Percentiles rank a stretch among this genome's conserved stretches.
phyloP scores from a whole-genome alignment of 2,113 vertebrate species.

The Halichoeres trimaculatus region DNA sequence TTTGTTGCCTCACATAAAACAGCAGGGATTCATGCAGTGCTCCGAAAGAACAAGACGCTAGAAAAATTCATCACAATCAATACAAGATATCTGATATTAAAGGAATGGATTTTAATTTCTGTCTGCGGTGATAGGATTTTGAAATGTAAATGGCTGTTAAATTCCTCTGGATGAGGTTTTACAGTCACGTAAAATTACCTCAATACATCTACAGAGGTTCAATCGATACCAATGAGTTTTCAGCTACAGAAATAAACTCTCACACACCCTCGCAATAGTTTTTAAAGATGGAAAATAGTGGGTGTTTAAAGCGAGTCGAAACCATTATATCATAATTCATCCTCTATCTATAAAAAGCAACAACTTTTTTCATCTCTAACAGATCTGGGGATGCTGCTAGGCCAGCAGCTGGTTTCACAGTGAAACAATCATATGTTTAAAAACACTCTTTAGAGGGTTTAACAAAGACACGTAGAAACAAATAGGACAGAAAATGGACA shows the following conservation, averaged over 20 bases:
- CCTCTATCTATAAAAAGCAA: slow-evolving; percentile 21
- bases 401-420: slow-evolving; percentile 18
- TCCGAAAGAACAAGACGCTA: slow-evolving; percentile 33
- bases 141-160: not conserved
- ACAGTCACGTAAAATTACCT: slow-evolving; percentile 15
- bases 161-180: slow-evolving; percentile 26
- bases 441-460: slow-evolving; percentile 5
- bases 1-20: slow-evolving; percentile 51
- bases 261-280: slow-evolving; percentile 1
- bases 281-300: slow-evolving; percentile 10
- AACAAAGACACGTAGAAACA: not conserved
- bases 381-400: slow-evolving; percentile 10
- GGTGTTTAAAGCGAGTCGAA: not conserved
- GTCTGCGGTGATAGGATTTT: not conserved
- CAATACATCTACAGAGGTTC: slow-evolving; percentile 26
- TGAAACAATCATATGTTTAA: slow-evolving; percentile 23
- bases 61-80: slow-evolving; percentile 28
- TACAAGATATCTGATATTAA: slow-evolving; percentile 23
- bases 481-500: too few species aligned
- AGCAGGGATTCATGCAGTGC: slow-evolving; percentile 38
- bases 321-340: slow-evolving; percentile 10
- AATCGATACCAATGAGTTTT: slow-evolving; percentile 36
- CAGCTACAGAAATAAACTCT: not conserved
- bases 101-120: not conserved
- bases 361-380: slow-evolving; percentile 37